Percentiles rank a stretch among this genome's conserved stretches.
Evolutionary conservation across 2,888 invertebrate genomes (phyloP).

Genomic region (Agrenia bidenticulata): DNA sequence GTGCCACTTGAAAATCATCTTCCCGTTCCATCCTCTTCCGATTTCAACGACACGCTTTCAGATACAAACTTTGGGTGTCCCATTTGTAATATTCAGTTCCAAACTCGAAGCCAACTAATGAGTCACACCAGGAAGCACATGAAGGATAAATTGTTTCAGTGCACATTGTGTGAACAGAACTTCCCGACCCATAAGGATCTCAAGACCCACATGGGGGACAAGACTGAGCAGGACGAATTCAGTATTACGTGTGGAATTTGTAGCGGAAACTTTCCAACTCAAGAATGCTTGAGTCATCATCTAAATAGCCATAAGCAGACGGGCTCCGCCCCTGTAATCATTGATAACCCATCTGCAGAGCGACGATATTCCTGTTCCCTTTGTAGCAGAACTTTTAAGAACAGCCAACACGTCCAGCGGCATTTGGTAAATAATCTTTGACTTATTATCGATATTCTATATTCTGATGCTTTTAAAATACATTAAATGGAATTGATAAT

Average conservation of each 20-base stretch:
- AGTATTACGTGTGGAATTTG: constrained; percentile 12
- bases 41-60: not conserved
- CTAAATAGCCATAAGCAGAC: constrained; percentile 11
- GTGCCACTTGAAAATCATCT: too few relatives aligned
- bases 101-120: constrained; percentile 11
- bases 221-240: constrained; percentile 7
- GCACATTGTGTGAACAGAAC: constrained; percentile 7
- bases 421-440: not conserved
- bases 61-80: not conserved
- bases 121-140: constrained; percentile 16
- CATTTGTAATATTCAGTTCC: constrained; percentile 10
- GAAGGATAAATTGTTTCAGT: constrained; percentile 18
- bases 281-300: constrained; percentile 9
- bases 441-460: too few relatives aligned
- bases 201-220: constrained; percentile 15
- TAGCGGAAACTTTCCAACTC: not conserved
- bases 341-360: constrained; percentile 11
- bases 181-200: constrained; percentile 12
- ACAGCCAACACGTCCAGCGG: constrained; percentile 17
- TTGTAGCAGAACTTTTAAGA: constrained; percentile 14
- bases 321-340: constrained; percentile 14
- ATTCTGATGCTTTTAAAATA: too few relatives aligned
- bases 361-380: constrained; percentile 11
- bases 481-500: too few relatives aligned
- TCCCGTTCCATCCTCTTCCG: not conserved